Conservation (phyloP, 2,888 invertebrate species). For the Rotaria sp. region DNA sequence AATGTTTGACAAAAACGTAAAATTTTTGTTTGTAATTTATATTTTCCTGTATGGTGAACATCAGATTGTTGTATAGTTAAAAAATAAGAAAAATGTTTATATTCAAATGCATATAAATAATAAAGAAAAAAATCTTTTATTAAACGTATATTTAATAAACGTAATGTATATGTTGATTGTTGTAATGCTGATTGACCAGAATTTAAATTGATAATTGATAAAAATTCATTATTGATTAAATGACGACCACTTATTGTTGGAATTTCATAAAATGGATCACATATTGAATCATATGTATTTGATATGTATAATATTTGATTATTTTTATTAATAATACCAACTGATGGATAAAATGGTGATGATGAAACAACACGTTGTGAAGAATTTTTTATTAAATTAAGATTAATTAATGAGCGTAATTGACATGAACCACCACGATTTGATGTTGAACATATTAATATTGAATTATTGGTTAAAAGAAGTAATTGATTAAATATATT, state of each 20-base stretch:
- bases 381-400: neutral
- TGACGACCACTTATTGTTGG: neutral
- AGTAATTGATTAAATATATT: neutral
- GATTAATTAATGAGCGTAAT: constrained; percentile 3
- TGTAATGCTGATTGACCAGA: neutral
- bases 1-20: neutral
- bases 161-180: neutral
- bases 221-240: neutral
- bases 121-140: neutral
- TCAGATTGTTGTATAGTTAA: neutral
- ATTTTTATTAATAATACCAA: constrained; percentile 8
- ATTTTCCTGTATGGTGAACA: neutral
- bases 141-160: constrained; percentile 16
- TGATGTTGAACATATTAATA: constrained; percentile 18
- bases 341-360: neutral
- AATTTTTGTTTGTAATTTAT: constrained; percentile 14
- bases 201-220: neutral
- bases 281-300: constrained; percentile 1
- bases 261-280: constrained; percentile 23
- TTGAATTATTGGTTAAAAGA: neutral
- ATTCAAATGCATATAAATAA: neutral
- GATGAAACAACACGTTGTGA: neutral
- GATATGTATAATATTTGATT: neutral
- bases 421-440: constrained; percentile 10
- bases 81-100: neutral